Evolutionary conservation across 2,797 vertebrate species (phyloP).

Genomic region (Anniella stebbinsi): DNA sequence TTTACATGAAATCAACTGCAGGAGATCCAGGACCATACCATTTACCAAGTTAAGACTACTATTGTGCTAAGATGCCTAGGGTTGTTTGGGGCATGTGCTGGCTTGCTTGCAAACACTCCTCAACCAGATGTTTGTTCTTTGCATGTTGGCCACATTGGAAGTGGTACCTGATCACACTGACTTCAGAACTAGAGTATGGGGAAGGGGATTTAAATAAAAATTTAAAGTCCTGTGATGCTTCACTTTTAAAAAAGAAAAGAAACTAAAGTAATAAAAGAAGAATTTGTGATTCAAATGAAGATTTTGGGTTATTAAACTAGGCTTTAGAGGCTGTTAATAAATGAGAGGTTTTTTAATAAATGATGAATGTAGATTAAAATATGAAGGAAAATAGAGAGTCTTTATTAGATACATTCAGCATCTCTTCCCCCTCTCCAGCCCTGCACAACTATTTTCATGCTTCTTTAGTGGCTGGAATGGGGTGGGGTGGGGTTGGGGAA

Average conservation of each 20-base stretch:
- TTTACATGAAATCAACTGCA: neutral
- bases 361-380: conserved; percentile 62
- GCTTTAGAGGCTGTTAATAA: conserved; percentile 67
- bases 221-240: conserved; percentile 53
- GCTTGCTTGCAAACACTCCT: neutral
- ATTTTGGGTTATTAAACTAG: conserved; percentile 68
- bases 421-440: neutral
- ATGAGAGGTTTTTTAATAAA: conserved; percentile 70
- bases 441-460: conserved; percentile 18
- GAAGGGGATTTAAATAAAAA: conserved; percentile 50
- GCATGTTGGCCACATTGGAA: conserved; percentile 45
- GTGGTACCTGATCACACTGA: conserved; percentile 45
- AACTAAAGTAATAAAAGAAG: conserved; percentile 65
- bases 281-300: conserved; percentile 67
- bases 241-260: conserved; percentile 52
- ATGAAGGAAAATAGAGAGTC: conserved; percentile 53
- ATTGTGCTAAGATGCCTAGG: neutral
- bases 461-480: conserved; percentile 34
- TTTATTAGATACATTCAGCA: conserved; percentile 58
- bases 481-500: conserved; percentile 19
- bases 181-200: conserved; percentile 56
- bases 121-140: neutral
- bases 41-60: neutral
- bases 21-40: neutral
- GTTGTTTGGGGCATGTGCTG: neutral